Conservation (phyloP, 1,140 invertebrate species). For the Penaeus japonicus region DNA sequence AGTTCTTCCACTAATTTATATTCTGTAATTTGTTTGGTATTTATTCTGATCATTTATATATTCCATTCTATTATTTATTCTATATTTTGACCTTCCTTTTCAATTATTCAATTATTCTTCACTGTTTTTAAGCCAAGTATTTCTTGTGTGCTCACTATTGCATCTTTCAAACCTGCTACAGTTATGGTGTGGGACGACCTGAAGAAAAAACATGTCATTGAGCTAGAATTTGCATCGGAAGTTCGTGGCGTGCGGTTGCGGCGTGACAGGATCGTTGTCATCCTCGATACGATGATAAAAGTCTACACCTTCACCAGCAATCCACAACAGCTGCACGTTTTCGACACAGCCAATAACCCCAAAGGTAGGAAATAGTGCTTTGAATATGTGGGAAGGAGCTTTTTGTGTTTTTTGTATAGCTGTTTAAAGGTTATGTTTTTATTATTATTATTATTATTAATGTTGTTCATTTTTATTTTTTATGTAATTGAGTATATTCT, state of each 20-base stretch:
- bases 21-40: too few relatives aligned
- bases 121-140: too few relatives aligned
- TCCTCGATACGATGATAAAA: conserved; percentile 94
- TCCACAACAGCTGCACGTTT: conserved; percentile 93
- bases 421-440: too few relatives aligned
- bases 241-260: conserved; percentile 89
- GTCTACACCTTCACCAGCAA: conserved; percentile 97
- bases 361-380: conserved; percentile 68
- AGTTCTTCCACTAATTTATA: too few relatives aligned
- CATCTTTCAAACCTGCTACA: conserved; percentile 62
- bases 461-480: background rate
- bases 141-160: background rate
- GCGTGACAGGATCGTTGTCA: conserved; percentile 94
- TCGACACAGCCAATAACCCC: conserved; percentile 94
- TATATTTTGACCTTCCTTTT: too few relatives aligned
- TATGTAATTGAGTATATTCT: background rate
- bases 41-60: too few relatives aligned
- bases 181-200: conserved; percentile 98
- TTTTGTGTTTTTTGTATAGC: too few relatives aligned
- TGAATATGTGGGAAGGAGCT: too few relatives aligned
- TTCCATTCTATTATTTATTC: too few relatives aligned
- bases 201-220: conserved; percentile 91
- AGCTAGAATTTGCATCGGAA: conserved; percentile 90
- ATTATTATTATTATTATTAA: too few relatives aligned
- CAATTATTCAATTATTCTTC: too few relatives aligned